Evolutionary conservation across 2,797 vertebrate species (phyloP).

Genomic region (Xenopus petersii): DNA sequence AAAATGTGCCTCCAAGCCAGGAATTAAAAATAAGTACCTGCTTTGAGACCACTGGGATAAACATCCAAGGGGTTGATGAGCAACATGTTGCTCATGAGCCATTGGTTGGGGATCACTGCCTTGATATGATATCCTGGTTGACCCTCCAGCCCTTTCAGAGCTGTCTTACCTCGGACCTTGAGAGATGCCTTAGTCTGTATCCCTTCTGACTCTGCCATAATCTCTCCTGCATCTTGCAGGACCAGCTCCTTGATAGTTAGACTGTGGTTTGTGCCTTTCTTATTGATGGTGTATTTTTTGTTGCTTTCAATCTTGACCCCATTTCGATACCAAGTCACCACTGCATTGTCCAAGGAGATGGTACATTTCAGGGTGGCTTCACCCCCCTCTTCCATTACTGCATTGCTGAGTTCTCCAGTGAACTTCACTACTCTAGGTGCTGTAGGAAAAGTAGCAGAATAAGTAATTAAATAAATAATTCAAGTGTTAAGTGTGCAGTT

Average conservation of each 20-base stretch:
- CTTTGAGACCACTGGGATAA: too few relatives aligned
- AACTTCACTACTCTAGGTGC: constrained; percentile 83
- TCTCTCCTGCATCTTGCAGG: constrained; percentile 79
- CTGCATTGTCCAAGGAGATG: constrained; percentile 70
- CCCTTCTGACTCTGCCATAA: constrained; percentile 78
- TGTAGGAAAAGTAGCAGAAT: constrained; percentile 50
- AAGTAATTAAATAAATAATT: background rate
- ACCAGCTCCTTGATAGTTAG: constrained; percentile 76
- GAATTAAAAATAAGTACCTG: too few relatives aligned
- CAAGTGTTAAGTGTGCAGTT: too few relatives aligned
- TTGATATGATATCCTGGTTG: too few relatives aligned
- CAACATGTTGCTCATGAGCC: too few relatives aligned
- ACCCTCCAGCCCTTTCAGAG: too few relatives aligned
- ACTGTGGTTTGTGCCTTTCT: constrained; percentile 72
- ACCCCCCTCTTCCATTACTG: constrained; percentile 80
- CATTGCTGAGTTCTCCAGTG: constrained; percentile 69
- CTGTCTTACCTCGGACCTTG: constrained; percentile 83
- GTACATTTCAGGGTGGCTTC: constrained; percentile 85
- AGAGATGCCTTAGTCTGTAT: constrained; percentile 79
- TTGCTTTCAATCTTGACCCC: constrained; percentile 67
- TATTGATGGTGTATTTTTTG: constrained; percentile 77
- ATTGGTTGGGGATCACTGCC: too few relatives aligned
- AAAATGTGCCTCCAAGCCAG: too few relatives aligned
- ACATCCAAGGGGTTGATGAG: too few relatives aligned
- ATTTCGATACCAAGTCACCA: constrained; percentile 79